Evolutionary conservation across 23 tunicate genomes (phyloP).

Genomic region (Oikopleura vanhoeffeni): DNA sequence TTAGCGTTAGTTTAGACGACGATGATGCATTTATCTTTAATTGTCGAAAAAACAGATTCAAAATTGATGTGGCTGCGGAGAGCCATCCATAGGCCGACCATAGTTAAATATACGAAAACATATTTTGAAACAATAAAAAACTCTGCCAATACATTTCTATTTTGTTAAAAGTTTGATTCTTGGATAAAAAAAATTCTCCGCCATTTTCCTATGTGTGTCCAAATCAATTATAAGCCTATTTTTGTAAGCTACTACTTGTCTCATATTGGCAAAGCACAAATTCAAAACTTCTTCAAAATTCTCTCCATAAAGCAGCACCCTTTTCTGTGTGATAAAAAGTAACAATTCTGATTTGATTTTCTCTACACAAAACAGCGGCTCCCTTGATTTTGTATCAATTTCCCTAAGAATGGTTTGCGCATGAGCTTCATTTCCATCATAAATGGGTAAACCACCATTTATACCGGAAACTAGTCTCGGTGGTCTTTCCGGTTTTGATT

Average conservation of each 20-base stretch:
- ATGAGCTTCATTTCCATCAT: background rate
- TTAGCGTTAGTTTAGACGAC: too few relatives aligned
- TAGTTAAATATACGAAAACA: too few relatives aligned
- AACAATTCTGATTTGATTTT: background rate
- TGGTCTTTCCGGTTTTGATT: background rate
- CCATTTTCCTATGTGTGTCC: background rate
- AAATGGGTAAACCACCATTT: slow-evolving; percentile 5
- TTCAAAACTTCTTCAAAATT: background rate
- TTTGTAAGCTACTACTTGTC: background rate
- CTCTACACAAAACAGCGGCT: background rate
- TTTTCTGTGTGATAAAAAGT: background rate
- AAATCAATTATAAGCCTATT: background rate
- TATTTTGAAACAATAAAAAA: too few relatives aligned
- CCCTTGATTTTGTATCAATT: background rate
- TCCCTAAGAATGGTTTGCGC: background rate
- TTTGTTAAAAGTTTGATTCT: too few relatives aligned
- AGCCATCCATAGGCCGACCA: too few relatives aligned
- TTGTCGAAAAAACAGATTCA: too few relatives aligned
- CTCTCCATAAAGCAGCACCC: background rate
- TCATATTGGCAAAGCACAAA: background rate
- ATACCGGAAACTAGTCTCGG: background rate
- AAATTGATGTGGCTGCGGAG: too few relatives aligned
- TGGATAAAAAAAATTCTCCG: too few relatives aligned
- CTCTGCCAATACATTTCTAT: too few relatives aligned
- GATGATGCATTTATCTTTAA: too few relatives aligned